These are phyloP conservation scores for Serrognathus titanus DNA, from an alignment of 2,888 invertebrate genomes.

Conservation along the genomic window DNA sequence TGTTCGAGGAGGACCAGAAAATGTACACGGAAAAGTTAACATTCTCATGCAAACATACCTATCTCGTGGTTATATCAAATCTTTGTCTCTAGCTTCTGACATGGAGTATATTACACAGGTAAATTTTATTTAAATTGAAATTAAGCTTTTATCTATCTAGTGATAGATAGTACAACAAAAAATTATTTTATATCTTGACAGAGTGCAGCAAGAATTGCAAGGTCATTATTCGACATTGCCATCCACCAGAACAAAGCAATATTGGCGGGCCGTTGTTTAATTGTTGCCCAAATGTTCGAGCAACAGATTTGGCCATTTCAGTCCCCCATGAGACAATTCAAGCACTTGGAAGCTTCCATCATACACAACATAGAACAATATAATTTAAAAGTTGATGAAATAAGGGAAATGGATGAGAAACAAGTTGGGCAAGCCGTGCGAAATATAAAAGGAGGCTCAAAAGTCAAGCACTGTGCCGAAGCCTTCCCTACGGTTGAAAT, in stretches of 20 bases:
- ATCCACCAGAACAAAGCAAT: conserved; percentile 86
- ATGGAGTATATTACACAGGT: conserved; percentile 86
- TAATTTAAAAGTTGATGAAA: conserved; percentile 68
- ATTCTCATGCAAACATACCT: conserved; percentile 89
- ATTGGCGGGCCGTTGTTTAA: conserved; percentile 80
- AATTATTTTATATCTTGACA: conserved; percentile 45
- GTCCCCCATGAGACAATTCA: conserved; percentile 83
- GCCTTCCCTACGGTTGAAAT: conserved; percentile 83
- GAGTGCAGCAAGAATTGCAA: conserved; percentile 86
- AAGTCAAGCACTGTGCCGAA: conserved; percentile 78
- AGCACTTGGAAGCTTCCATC: conserved; percentile 70
- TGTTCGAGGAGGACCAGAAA: conserved; percentile 77
- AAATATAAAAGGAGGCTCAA: conserved; percentile 70
- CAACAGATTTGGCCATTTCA: conserved; percentile 85
- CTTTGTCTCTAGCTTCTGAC: conserved; percentile 86
- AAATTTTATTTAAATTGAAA: conserved; percentile 23
- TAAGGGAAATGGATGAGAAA: conserved; percentile 82
- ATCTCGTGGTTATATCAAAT: conserved; percentile 74
- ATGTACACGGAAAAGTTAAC: conserved; percentile 92
- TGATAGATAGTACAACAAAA: neutral
- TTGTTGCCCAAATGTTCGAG: conserved; percentile 90
- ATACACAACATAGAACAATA: conserved; percentile 78
- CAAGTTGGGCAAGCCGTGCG: conserved; percentile 81
- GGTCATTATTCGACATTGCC: conserved; percentile 93
- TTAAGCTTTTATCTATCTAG: neutral